Evolutionary conservation across 2,888 invertebrate species (phyloP), one percentile per base, ranked within the genome.

Genomic region (Caenorhabditis becei): DNA sequence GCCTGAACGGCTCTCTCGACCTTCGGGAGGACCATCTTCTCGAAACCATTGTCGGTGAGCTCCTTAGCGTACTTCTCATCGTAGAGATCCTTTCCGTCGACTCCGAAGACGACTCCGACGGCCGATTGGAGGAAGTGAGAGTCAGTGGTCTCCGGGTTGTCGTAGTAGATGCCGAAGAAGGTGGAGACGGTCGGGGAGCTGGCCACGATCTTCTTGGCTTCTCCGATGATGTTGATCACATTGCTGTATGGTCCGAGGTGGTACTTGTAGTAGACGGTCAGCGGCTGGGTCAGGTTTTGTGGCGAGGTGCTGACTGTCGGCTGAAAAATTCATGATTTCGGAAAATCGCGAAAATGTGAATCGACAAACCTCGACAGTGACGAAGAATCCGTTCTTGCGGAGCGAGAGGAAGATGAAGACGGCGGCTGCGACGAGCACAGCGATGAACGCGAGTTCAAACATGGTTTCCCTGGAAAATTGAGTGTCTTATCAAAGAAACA

Each of bases 211-310:
- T 69, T 49, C 61, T 81, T 80, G 4, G 84, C 82, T 44, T 88
- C 87, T 0, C 70, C 80, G 37, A 85, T 58, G 16, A 80, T 28
- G 5, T 66, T 24, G 14, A 54, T 58, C 8, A 69, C 82, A 11
- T 74, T 80, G 3, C 59, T 53, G 70, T 88, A 88, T 18, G 83
- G 56, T 16, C 88, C 88, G 16, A 89, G 54, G 47, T 82, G 80
- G 54, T 89, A 84, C 66, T 89, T 89, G 83, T 89, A 89, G 77
- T 83, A 88, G 35, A 89, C 82, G 35, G 82, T 82, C n/a, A 87
- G 32, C 8, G 78, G 74, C 41, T 84, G 79, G 16, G 63, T 49
- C 24, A 87, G 62, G 47, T 81, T 23, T 41, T 77, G 62, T 4
- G 85, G 87, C 16, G 58, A 16, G 14, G 75, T 67, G 18, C 78